Evolutionary conservation across 92 coral and sea anemone genomes (phyloP), one percentile per base, ranked within the genome.

Genomic region (Meandrina meandrites): DNA sequence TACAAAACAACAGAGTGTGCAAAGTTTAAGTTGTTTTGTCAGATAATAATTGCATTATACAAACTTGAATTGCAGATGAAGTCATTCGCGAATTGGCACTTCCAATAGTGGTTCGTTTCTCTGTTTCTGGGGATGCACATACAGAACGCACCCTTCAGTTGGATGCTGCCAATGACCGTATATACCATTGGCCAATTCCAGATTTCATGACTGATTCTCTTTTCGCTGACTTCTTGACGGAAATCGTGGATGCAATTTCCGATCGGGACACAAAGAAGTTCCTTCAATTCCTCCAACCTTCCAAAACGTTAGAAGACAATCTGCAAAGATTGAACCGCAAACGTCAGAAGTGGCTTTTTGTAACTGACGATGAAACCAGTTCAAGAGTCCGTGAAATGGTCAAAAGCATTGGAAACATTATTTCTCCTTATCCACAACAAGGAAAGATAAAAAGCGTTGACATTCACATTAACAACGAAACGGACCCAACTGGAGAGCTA

Each of bases 121-220:
- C 75, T 16, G 5, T 22, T 17, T 81, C 84, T 32, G n/a, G n/a
- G n/a, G n/a, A n/a, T n/a, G 75, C 37, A 1, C 30, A 66, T 27
- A 28, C 79, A 1, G 86, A 10, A 0, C 30, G 48, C n/a, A 48
- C 64, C 2, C 1, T 50, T 50, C 50, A 40, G 0, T 1, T 34
- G 78, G 69, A 37, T 7, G 75, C 21, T 28, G 51, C 48, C 13
- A 18, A 37, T 0, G 62, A n/a, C n/a, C n/a, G n/a, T n/a, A n/a
- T 54, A 18, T 22, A 54, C 28, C 10, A 50, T 50, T 84, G 86
- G 91, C 81, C 79, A 60, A 66, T 73, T 58, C 91, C 89, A 27
- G 82, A 32, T 69, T 83, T 87, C n/a, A n/a, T n/a, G 54, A 40
- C 54, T n/a, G n/a, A n/a, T n/a, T n/a, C n/a, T 24, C 67, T 48